Evolutionary conservation across 2,113 vertebrate species (phyloP), one percentile per base, ranked within the genome.

Genomic region (Desmodus rotundus): DNA sequence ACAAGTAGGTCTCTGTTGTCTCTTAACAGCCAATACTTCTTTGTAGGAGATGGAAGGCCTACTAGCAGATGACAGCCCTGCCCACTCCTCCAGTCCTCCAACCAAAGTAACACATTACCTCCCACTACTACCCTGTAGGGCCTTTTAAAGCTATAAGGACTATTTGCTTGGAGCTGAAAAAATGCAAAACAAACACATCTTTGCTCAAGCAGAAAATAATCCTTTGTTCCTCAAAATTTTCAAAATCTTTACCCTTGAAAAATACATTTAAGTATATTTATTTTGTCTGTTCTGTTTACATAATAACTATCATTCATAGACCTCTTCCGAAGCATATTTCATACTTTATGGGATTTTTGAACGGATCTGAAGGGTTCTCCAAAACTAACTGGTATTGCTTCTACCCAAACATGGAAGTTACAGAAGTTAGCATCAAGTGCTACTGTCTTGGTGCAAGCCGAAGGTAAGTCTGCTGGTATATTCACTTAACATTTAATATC

Each of bases 191-290:
- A 87, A 89, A 87, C 13, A 65, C 19, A 74, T 63, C 43, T 70
- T 82, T 72, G 73, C 58, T 91, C 68, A 94, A 88, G 78, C 77
- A 93, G 45, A 93, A 94, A 95, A 87, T 61, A 87, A 78, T 36
- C 36, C 76, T 87, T 76, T 84, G 83, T 28, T 43, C 87, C 13
- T 73, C 20, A 52, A 84, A 95, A 78, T 74, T 58, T 68, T 94
- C 52, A 76, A 80, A 92, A 80, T 67, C 22, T 96, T 31, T 92
- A 38, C n/a, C 58, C 41, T 52, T 90, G 50, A 88, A 96, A 96
- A 72, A 96, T 43, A 63, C 2, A 38, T 68, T 87, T 91, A 65
- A 65, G 36, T 61, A 43, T 19, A 72, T 36, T 50, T 81, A 54
- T 67, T 56, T 20, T 96, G 56, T 82, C 45, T 74, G 38, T 50